Evolutionary conservation across 1,140 invertebrate species (phyloP).

Genomic region (Diorhabda sublineata): DNA sequence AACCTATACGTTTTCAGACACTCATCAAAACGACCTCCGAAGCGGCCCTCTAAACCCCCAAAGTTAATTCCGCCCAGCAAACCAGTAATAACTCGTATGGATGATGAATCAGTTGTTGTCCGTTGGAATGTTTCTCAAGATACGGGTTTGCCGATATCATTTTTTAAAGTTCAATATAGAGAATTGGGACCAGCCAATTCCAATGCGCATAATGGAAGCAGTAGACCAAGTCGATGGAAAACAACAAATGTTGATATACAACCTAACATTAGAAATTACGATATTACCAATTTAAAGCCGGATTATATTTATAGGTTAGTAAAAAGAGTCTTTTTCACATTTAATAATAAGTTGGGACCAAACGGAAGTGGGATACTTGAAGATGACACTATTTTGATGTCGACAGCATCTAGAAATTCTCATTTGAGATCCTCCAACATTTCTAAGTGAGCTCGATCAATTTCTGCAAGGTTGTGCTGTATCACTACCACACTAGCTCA

Average conservation of each 20-base stretch:
- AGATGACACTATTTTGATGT: no score
- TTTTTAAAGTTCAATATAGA: constrained; percentile 87
- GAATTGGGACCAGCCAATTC: constrained; percentile 57
- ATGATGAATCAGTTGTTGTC: constrained; percentile 89
- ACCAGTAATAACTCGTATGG: constrained; percentile 78
- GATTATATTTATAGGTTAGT: constrained; percentile 55
- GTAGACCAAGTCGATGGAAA: constrained; percentile 59
- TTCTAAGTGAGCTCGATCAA: no score
- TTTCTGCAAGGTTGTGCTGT: no score
- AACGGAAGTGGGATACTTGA: no score
- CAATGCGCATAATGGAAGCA: constrained; percentile 45
- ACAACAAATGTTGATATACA: constrained; percentile 79
- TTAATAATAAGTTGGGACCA: no score
- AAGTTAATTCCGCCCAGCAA: constrained; percentile 77
- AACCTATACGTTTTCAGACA: constrained; percentile 4
- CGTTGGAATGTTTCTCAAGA: constrained; percentile 81
- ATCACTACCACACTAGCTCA: no score
- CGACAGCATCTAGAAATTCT: no score
- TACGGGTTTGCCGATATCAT: constrained; percentile 75
- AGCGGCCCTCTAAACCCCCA: constrained; percentile 51
- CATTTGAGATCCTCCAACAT: no score
- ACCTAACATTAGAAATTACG: constrained; percentile 65
- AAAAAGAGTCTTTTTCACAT: neutral
- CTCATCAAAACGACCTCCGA: constrained; percentile 45
- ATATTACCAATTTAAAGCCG: constrained; percentile 72